Base-by-base conservation (phyloP, 2,888 invertebrate species). In the Panopea generosa region DNA sequence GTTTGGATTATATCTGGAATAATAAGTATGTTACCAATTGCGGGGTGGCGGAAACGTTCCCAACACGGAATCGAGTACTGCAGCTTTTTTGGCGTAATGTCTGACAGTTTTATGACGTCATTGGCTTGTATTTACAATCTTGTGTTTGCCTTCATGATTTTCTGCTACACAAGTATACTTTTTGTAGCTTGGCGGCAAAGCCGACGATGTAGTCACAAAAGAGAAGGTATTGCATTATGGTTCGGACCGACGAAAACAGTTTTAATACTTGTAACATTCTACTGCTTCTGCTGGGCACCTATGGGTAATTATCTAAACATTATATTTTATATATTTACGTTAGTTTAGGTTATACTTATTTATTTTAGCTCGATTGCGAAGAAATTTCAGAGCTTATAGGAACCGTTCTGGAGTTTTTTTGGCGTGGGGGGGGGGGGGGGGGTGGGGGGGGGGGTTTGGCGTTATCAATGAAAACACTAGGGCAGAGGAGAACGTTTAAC, bases 221-320 rank as follows among this genome's bases (percentile, higher is more conserved):
- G 6, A 7, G 33, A 33, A 33, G 11, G 33, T 33, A 4, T 7
- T 33, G 55, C 33, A 27, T 14, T 59, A 7, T 59, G 59, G 59
- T 59, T 43, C 45, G 59, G 45, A 9, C 59, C 59, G 16, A 59
- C 59, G 2, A 59, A 59, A 26, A 59, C 59, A 18, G 47, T 59
- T 4, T 4, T 59, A 2, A 59, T 45, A n/a, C 22, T 59, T 26
- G 40, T 47, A 4, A n/a, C 24, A 11, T 62, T 62, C 9, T 62
- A 62, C 40, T 27, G 33, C 50, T 33, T 18, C 20, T 62, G 62
- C 40, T 62, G 62, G 62, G 11, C 33, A 38, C 62, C 62, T 2
- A 22, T 40, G 18, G 62, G 62, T 62, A 52, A 43, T 9, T n/a
- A 20, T 6, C n/a, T 24, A 38, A 33, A 11, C 11, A 33, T 33